A percentile compares a stretch with the other conserved stretches of the same genome.
phyloP scores from a whole-genome alignment of 2,888 invertebrate species.

The Caenorhabditis afra region DNA sequence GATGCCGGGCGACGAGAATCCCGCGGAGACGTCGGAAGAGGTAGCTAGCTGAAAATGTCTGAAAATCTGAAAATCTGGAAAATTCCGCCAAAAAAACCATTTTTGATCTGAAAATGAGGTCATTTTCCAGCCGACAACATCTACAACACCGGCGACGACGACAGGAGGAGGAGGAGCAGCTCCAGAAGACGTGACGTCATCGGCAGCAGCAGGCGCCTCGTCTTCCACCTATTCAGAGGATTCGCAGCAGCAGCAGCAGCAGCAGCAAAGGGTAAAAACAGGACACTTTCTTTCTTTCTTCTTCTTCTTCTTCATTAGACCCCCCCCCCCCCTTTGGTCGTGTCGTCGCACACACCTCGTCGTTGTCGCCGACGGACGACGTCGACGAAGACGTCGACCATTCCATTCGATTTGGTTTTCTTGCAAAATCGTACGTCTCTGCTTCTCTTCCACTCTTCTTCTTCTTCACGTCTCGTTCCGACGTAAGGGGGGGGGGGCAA shows the following conservation, averaged over 20 bases:
- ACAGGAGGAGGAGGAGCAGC: too few relatives aligned
- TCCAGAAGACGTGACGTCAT: slow-evolving; percentile 21
- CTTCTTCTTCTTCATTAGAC: slow-evolving; percentile 19
- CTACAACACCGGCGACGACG: background rate
- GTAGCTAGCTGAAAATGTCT: background rate
- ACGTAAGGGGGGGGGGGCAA: too few relatives aligned
- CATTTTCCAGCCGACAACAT: slow-evolving; percentile 44
- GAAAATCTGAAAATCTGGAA: background rate
- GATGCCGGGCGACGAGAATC: slow-evolving; percentile 48
- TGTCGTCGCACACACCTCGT: too few relatives aligned
- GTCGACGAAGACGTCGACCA: too few relatives aligned
- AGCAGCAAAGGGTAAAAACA: slow-evolving; percentile 47
- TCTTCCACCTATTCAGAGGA: background rate
- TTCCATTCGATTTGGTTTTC: too few relatives aligned
- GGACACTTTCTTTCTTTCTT: slow-evolving; percentile 30
- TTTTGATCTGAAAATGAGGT: background rate
- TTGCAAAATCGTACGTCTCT: too few relatives aligned
- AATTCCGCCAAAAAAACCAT: background rate
- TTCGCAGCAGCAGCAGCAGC: slow-evolving; percentile 17
- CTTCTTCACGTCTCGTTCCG: too few relatives aligned
- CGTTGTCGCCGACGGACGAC: too few relatives aligned
- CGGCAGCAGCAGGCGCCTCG: background rate
- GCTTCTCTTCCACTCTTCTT: too few relatives aligned
- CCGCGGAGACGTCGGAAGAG: slow-evolving; percentile 35
- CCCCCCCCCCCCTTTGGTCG: background rate